Conservation (phyloP, 2,797 vertebrate genomes). For the Aeoliscus strigatus region DNA sequence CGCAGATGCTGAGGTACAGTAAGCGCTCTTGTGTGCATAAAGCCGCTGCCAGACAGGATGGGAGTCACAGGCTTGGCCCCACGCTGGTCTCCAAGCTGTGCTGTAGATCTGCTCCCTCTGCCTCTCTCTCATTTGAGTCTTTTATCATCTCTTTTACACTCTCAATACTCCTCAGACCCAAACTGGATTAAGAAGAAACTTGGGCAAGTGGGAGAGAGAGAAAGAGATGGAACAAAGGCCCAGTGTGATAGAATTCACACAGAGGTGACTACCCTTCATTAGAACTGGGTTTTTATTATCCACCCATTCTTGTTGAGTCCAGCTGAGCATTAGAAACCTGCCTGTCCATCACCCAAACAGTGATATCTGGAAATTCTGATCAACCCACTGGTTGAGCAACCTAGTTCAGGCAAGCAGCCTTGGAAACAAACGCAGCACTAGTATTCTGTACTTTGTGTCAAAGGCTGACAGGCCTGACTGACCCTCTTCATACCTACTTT, state of each 20-base stretch:
- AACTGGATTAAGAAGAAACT: constrained; percentile 24
- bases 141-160: not conserved
- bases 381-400: no score
- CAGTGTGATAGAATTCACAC: constrained; percentile 42
- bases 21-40: constrained; percentile 44
- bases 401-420: no score
- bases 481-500: no score
- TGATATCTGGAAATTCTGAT: no score
- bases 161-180: constrained; percentile 11
- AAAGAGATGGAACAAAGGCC: constrained; percentile 16
- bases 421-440: no score
- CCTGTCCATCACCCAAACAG: no score
- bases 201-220: constrained; percentile 4
- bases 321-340: no score
- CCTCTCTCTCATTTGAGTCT: not conserved
- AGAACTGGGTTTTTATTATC: no score
- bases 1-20: constrained; percentile 74
- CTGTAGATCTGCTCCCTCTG: constrained; percentile 51
- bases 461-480: no score
- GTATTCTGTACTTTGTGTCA: no score
- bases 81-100: constrained; percentile 79
- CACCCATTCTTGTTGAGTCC: no score
- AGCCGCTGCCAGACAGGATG: constrained; percentile 46
- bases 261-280: constrained; percentile 61
- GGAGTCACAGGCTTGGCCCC: constrained; percentile 67